Conservation (phyloP, 2,113 vertebrate genomes). For the Candoia aspera region DNA sequence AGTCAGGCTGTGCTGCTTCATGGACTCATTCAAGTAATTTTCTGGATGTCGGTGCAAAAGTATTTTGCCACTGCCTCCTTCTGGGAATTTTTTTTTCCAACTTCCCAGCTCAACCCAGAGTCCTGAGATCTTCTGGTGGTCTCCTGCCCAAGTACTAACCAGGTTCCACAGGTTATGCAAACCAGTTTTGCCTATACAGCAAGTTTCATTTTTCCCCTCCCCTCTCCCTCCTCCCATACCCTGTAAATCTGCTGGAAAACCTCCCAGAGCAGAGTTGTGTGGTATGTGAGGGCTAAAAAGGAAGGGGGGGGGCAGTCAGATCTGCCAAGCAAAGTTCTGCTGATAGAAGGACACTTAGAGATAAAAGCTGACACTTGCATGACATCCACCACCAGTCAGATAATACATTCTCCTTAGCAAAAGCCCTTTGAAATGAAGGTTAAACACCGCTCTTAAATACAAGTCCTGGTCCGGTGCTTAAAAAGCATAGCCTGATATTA, state of each 20-base stretch:
- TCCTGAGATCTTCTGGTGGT: neutral
- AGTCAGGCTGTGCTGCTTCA: neutral
- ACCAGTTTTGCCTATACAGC: neutral
- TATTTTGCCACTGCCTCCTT: neutral
- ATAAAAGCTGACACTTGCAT: neutral
- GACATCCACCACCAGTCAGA: neutral
- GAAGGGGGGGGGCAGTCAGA: neutral
- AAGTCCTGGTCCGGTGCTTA: conserved; percentile 9
- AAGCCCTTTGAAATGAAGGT: neutral
- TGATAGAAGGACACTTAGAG: neutral
- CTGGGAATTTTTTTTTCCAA: neutral
- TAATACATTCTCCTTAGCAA: neutral
- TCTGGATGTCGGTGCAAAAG: neutral
- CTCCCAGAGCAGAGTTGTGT: neutral
- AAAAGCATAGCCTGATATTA: neutral
- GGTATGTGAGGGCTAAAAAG: neutral
- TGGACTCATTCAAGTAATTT: neutral
- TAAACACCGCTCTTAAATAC: conserved; percentile 12
- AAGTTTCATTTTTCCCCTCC: neutral
- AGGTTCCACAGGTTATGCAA: neutral
- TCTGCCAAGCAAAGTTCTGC: neutral
- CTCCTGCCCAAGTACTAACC: neutral
- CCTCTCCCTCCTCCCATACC: rapidly evolving
- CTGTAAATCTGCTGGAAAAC: neutral
- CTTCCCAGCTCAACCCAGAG: neutral